A percentile compares a stretch with the other conserved stretches of the same genome.
Evolutionary conservation across 1,140 invertebrate species (phyloP).

Genomic region (Lerema accius): DNA sequence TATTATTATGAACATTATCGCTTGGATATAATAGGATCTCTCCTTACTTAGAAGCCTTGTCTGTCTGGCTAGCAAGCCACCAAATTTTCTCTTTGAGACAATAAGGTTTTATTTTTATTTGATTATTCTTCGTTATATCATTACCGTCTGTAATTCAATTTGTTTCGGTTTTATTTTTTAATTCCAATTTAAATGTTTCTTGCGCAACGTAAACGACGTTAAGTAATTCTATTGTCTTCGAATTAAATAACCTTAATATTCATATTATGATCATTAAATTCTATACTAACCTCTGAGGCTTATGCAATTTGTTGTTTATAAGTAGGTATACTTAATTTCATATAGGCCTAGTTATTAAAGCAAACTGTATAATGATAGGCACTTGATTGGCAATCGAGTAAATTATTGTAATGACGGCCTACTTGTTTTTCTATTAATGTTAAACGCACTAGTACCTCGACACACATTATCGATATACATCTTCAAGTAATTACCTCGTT

Average conservation of each 20-base stretch:
- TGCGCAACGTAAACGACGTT: not conserved
- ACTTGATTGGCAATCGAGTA: conserved; percentile 13
- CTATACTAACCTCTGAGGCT: too few relatives aligned
- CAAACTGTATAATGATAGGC: not conserved
- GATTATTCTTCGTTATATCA: not conserved
- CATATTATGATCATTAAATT: too few relatives aligned
- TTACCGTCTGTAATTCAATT: not conserved
- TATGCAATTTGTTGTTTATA: too few relatives aligned
- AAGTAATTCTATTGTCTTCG: not conserved
- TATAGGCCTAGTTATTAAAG: not conserved
- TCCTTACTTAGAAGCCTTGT: too few relatives aligned
- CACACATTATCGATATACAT: conserved; percentile 34
- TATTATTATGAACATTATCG: not conserved
- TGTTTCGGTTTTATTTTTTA: not conserved
- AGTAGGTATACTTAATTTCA: not conserved
- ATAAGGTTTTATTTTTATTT: not conserved
- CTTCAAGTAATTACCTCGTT: conserved; percentile 35
- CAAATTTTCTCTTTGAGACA: too few relatives aligned
- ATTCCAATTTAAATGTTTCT: not conserved
- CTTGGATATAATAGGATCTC: too few relatives aligned
- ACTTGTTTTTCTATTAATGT: conserved; percentile 24
- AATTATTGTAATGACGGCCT: conserved; percentile 24
- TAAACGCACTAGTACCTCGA: conserved; percentile 31
- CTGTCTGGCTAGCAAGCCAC: too few relatives aligned
- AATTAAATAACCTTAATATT: too few relatives aligned